A percentile compares a stretch with the other conserved stretches of the same genome.
Conservation (phyloP, 2,113 vertebrate species). For the Podarcis cretensis region DNA sequence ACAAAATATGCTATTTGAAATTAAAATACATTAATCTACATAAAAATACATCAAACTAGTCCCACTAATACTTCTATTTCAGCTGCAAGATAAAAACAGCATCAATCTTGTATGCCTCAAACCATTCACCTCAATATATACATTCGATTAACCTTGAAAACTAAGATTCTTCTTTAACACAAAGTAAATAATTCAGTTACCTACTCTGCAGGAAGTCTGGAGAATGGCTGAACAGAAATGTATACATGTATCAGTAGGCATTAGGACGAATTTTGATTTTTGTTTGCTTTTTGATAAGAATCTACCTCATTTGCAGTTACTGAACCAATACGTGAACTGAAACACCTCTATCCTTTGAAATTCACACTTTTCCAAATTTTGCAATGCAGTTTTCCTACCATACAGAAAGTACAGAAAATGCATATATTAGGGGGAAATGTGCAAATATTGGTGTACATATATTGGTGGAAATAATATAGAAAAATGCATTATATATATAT, state of each 20-base stretch:
- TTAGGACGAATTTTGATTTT: no score
- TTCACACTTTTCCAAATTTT: no score
- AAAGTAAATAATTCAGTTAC: slow-evolving; percentile 37
- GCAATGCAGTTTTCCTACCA: no score
- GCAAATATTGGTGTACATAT: no score
- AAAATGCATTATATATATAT: no score
- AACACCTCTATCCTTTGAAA: no score
- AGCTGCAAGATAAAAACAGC: slow-evolving; percentile 51
- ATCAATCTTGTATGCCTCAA: slow-evolving; percentile 17
- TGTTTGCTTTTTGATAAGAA: no score
- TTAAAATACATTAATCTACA: slow-evolving; percentile 63
- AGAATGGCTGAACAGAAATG: not conserved
- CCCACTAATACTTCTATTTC: slow-evolving; percentile 39
- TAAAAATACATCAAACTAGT: slow-evolving; percentile 54
- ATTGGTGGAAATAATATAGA: no score
- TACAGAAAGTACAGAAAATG: no score
- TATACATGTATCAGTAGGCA: slow-evolving; percentile 18
- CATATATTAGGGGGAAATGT: no score
- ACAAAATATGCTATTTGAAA: slow-evolving; percentile 58
- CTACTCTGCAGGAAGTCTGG: slow-evolving; percentile 6
- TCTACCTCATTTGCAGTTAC: no score
- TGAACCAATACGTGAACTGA: no score
- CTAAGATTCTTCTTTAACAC: slow-evolving; percentile 44
- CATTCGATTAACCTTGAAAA: slow-evolving; percentile 53
- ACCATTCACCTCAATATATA: slow-evolving; percentile 19